Percentiles rank a stretch among this genome's conserved stretches.
Conservation (phyloP, 2,888 invertebrate species). For the Andrena praecox region DNA sequence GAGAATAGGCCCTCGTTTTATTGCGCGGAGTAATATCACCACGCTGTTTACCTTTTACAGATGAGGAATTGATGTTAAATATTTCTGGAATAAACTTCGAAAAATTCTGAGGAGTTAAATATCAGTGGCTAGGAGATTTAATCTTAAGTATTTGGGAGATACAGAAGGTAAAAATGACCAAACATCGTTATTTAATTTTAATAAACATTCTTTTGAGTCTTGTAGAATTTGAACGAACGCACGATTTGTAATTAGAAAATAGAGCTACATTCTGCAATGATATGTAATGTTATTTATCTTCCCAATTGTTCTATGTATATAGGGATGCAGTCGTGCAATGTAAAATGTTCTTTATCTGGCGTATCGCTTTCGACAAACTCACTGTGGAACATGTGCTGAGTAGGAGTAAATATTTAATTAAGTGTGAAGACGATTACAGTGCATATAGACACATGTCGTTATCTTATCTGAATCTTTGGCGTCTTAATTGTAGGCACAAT, state of each 20-base stretch:
- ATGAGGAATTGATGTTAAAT: slow-evolving; percentile 31
- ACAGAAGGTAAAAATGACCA: not conserved
- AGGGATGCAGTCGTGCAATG: not conserved
- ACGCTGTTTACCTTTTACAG: no score
- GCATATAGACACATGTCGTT: no score
- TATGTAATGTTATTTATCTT: no score
- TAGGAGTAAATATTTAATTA: no score
- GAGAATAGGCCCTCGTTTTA: slow-evolving; percentile 36
- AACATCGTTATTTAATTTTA: not conserved
- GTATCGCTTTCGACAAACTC: no score
- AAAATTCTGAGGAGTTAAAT: not conserved
- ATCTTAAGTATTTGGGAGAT: not conserved
- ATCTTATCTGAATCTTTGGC: no score
- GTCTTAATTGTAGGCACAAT: no score
- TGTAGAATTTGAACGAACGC: not conserved
- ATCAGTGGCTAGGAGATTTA: not conserved
- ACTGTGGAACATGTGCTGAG: no score
- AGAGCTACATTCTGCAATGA: not conserved
- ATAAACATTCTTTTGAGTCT: not conserved
- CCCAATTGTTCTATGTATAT: no score
- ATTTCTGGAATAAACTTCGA: not conserved
- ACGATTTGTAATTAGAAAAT: not conserved
- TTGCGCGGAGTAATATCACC: not conserved
- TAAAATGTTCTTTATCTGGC: not conserved
- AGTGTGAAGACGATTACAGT: no score